Evolutionary conservation across 2,888 invertebrate species (phyloP).

Genomic region (Flabesymbios commensalis): DNA sequence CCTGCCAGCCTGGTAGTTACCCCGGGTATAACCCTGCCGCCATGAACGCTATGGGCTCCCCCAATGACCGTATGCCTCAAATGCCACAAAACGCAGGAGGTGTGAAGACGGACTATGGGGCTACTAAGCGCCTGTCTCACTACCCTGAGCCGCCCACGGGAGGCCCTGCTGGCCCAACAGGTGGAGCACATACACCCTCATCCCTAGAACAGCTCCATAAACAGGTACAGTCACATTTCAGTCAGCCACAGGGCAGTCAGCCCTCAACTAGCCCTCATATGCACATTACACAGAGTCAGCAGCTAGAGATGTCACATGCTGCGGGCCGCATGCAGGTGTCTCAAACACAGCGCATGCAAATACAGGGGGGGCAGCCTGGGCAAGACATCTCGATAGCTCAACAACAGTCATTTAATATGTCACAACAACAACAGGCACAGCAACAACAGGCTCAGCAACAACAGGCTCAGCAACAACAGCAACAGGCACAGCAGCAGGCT

Average conservation of each 20-base stretch:
- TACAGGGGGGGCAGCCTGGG: conserved; percentile 67
- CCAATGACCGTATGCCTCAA: too few species aligned
- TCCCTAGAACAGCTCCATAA: conserved; percentile 55
- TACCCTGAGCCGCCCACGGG: conserved; percentile 32
- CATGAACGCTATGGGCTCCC: too few species aligned
- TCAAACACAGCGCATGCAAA: conserved; percentile 54
- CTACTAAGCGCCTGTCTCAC: conserved; percentile 56
- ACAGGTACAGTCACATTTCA: conserved; percentile 70
- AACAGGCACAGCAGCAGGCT: conserved; percentile 30
- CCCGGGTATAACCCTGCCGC: too few species aligned
- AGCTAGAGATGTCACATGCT: not conserved
- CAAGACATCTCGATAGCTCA: conserved; percentile 48
- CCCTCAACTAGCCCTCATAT: not conserved
- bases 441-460: not conserved
- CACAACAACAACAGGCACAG: not conserved
- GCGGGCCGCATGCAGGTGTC: conserved; percentile 38
- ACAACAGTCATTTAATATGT: conserved; percentile 36
- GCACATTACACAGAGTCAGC: conserved; percentile 3
- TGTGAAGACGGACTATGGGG: conserved; percentile 43
- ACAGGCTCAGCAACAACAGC: conserved; percentile 23
- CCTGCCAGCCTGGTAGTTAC: too few species aligned
- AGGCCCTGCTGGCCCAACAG: not conserved
- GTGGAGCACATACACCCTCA: not conserved
- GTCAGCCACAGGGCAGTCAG: conserved; percentile 64
- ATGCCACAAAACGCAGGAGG: too few species aligned